These are phyloP conservation scores for Oscheius sp. DNA, from an alignment of 2,888 invertebrate species.

Conservation along the genomic window DNA sequence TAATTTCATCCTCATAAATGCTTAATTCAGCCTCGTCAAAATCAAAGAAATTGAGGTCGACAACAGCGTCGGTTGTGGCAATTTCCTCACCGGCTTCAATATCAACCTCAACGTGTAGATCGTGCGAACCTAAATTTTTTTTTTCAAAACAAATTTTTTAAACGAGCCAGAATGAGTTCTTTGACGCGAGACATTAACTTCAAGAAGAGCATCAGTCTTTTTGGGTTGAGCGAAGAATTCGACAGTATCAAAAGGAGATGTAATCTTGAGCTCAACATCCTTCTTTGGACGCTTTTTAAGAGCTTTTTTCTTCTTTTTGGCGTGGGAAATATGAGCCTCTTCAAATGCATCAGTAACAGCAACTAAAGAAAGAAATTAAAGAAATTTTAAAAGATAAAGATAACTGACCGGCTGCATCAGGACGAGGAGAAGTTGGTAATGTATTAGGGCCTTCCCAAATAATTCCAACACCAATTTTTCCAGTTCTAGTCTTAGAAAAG, in stretches of 20 bases:
- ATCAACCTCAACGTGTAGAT: conserved; percentile 52
- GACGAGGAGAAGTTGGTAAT: conserved; percentile 4
- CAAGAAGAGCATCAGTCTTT: conserved; percentile 14
- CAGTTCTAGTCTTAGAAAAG: conserved; percentile 46
- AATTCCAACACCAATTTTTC: conserved; percentile 53
- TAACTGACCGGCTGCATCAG: conserved; percentile 21
- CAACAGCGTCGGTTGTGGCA: conserved; percentile 53
- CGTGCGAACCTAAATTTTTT: conserved; percentile 37
- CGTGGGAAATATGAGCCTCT: conserved; percentile 31
- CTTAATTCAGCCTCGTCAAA: conserved; percentile 54
- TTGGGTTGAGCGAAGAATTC: conserved; percentile 11
- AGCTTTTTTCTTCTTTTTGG: conserved; percentile 46
- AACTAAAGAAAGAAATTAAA: conserved; percentile 23
- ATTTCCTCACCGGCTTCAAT: conserved; percentile 57
- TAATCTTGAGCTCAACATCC: conserved; percentile 32
- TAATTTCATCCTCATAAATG: conserved; percentile 42
- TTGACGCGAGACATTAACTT: conserved; percentile 32
- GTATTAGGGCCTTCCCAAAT: conserved; percentile 38
- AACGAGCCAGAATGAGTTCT: conserved; percentile 34
- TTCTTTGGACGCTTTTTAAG: conserved; percentile 31
- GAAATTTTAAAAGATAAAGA: neutral
- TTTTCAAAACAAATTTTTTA: neutral
- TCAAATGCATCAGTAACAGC: conserved; percentile 36
- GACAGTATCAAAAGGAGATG: conserved; percentile 19
- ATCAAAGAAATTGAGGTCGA: conserved; percentile 55